A percentile compares a stretch with the other conserved stretches of the same genome.
Evolutionary conservation across 1,140 invertebrate species (phyloP).

Genomic region (Patella vulgata): DNA sequence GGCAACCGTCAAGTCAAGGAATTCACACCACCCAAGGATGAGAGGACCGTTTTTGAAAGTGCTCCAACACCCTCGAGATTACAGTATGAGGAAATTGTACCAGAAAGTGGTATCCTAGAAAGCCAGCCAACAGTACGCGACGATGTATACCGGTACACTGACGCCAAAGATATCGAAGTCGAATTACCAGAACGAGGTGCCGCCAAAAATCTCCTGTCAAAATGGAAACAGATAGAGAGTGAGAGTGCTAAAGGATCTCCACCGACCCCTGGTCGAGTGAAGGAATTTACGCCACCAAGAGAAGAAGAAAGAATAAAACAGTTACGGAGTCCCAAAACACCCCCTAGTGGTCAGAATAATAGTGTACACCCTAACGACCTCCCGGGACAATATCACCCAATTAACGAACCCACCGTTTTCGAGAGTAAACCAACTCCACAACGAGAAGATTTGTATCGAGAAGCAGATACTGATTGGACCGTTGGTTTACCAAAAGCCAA

Average conservation of each 20-base stretch:
- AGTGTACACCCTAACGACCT: conserved; percentile 50
- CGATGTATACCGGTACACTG: conserved; percentile 43
- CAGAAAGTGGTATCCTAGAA: conserved; percentile 58
- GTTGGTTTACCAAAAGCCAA: conserved; percentile 52
- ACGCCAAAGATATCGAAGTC: conserved; percentile 32
- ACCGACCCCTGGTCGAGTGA: conserved; percentile 34
- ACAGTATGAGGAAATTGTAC: conserved; percentile 35
- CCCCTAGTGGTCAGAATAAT: conserved; percentile 33
- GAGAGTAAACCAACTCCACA: conserved; percentile 47
- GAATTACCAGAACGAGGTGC: conserved; percentile 57
- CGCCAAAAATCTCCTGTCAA: conserved; percentile 55
- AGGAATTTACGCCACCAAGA: conserved; percentile 60
- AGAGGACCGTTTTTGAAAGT: conserved; percentile 52
- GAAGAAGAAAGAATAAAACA: conserved; percentile 36
- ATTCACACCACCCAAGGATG: conserved; percentile 44
- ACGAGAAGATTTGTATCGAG: conserved; percentile 41
- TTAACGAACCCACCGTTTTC: conserved; percentile 32
- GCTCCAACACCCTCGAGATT: conserved; percentile 39
- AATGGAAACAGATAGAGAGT: conserved; percentile 54
- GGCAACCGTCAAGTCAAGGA: conserved; percentile 39
- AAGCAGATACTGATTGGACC: conserved; percentile 50
- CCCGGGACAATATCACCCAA: conserved; percentile 56
- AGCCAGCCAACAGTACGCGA: conserved; percentile 40
- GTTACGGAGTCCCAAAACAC: background rate
- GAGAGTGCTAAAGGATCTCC: conserved; percentile 33